Evolutionary conservation across 2,797 vertebrate genomes (phyloP).

Genomic region (Todus mexicanus): DNA sequence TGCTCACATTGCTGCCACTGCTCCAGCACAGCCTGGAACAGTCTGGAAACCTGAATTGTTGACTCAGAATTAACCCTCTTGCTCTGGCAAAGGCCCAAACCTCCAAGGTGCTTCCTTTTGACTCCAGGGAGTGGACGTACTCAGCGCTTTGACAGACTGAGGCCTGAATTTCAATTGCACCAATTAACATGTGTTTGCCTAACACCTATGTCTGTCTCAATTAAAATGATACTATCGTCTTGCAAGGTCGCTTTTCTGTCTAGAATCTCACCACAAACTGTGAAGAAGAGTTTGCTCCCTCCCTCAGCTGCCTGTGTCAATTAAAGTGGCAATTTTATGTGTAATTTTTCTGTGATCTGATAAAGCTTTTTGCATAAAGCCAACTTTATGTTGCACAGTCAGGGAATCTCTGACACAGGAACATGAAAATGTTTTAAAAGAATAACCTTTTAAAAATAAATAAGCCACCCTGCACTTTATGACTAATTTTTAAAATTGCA

Average conservation of each 20-base stretch:
- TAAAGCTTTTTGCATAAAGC: neutral
- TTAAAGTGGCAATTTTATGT: conserved; percentile 36
- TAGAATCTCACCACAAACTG: neutral
- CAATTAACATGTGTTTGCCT: conserved; percentile 49
- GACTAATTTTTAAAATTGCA: neutral
- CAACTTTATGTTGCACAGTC: neutral
- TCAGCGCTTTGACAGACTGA: conserved; percentile 35
- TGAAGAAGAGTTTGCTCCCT: neutral
- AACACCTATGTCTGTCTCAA: conserved; percentile 47
- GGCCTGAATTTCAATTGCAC: conserved; percentile 23
- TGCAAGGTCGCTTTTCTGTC: conserved; percentile 27
- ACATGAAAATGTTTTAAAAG: neutral
- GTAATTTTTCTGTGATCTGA: conserved; percentile 38
- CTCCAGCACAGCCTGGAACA: neutral
- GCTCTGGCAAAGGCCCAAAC: conserved; percentile 28
- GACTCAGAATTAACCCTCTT: conserved; percentile 25
- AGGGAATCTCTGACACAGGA: neutral
- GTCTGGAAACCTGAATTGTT: conserved; percentile 35
- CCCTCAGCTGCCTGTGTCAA: conserved; percentile 9
- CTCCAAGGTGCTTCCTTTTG: conserved; percentile 55
- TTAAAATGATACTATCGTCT: conserved; percentile 60
- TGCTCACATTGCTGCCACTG: neutral
- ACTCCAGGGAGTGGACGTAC: conserved; percentile 13
- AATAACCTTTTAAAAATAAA: neutral
- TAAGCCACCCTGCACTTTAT: neutral